These are phyloP conservation scores for Panulirus ornatus DNA, from an alignment of 1,140 invertebrate genomes.

Conservation along the genomic window DNA sequence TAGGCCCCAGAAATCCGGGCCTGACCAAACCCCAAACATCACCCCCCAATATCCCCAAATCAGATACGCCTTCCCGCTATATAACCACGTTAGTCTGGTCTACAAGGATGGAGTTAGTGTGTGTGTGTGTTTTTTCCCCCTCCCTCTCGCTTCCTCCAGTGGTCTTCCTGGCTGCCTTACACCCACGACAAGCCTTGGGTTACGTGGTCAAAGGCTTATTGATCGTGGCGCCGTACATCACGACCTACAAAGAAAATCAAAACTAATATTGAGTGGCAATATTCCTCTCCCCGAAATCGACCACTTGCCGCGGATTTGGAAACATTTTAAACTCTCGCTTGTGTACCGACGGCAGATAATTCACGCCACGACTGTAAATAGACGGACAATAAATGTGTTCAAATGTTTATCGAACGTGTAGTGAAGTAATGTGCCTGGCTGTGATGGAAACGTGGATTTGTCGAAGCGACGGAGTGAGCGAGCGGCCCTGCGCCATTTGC, in stretches of 20 bases:
- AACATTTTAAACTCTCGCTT: no score
- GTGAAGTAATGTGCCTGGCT: background rate
- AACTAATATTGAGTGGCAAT: no score
- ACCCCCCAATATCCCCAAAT: constrained; percentile 46
- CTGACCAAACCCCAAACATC: constrained; percentile 31
- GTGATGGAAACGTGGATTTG: background rate
- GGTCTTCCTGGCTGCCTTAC: constrained; percentile 58
- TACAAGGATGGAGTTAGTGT: constrained; percentile 19
- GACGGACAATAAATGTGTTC: background rate
- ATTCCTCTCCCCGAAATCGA: no score
- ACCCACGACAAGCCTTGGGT: background rate
- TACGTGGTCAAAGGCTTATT: background rate
- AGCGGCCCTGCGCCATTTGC: constrained; percentile 48
- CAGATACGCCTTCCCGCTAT: constrained; percentile 57
- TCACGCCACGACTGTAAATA: background rate
- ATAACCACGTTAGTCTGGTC: constrained; percentile 7
- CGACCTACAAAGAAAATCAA: background rate
- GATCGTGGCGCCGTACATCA: background rate
- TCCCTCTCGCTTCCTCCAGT: background rate
- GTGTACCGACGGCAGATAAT: no score
- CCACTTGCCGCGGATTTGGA: background rate
- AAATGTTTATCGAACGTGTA: background rate
- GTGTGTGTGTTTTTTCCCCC: constrained; percentile 21
- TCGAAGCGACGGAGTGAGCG: background rate
- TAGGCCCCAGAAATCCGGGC: constrained; percentile 45